These are phyloP conservation scores for Dendrocopos noguchii DNA, from an alignment of 2,113 vertebrate species.

Conservation along the genomic window DNA sequence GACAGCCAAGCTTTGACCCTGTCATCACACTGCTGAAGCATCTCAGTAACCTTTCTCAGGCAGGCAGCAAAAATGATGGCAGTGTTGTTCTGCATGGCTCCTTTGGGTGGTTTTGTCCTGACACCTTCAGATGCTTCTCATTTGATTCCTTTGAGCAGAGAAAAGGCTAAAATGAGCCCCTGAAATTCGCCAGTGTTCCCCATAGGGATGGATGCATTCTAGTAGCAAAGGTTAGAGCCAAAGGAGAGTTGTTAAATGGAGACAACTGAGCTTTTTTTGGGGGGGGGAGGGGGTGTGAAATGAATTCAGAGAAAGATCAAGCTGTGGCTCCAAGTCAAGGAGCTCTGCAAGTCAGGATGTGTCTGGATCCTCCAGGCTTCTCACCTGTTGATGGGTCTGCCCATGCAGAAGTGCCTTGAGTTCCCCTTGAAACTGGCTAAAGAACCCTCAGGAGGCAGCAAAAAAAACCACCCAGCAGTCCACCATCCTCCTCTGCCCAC, in stretches of 20 bases:
- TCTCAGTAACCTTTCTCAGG: not conserved
- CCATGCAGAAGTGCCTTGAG: not conserved
- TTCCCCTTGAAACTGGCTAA: not conserved
- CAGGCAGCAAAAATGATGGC: not conserved
- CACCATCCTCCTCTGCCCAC: not conserved
- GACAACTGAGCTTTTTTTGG: not conserved
- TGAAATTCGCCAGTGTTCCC: not conserved
- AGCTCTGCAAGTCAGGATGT: not conserved
- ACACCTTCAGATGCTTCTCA: not conserved
- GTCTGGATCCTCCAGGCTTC: not conserved
- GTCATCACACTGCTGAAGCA: not conserved
- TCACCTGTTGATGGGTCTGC: not conserved
- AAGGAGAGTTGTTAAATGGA: not conserved
- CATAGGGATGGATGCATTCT: not conserved
- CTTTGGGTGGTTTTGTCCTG: not conserved
- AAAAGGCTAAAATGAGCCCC: not conserved
- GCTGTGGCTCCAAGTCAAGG: not conserved
- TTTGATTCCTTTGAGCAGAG: not conserved
- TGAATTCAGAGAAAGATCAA: not conserved
- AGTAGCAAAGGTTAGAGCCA: not conserved
- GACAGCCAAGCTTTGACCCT: not conserved
- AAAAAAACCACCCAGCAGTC: fast-evolving
- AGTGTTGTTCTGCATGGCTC: not conserved
- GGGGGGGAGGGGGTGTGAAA: not conserved
- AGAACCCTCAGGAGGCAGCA: not conserved